Base-by-base conservation (phyloP, 1,140 invertebrate genomes). In the Cotesia vestalis region DNA sequence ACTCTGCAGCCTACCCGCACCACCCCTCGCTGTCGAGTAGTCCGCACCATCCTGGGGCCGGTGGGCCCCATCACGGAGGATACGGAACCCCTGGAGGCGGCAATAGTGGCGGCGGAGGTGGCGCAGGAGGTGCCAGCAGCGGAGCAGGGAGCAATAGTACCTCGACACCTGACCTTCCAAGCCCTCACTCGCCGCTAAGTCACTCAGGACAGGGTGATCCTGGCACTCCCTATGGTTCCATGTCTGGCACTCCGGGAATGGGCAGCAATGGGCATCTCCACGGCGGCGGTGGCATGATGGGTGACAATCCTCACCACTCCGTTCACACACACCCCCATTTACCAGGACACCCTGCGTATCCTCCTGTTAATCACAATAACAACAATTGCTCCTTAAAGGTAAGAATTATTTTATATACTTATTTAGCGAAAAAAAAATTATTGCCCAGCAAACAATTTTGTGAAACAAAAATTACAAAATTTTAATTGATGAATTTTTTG, bases 351-450 rank as follows among this genome's bases (percentile, higher is more conserved):
- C 83, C 83, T 64, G 82, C 82, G 61, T 86, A 85, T 69, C 84
- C 82, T 62, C 81, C 83, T 35, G 86, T 86, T 64, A 88, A 86
- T 77, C 86, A 86, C 77, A 87, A 86, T 46, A 46, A 46, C 74
- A 87, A 87, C 80, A 87, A 87, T 66, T 87, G 85, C 78, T 86
- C 85, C 53, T 78, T 87, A 70, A 87, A 87, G 83, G 85, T 87
- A 71, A 79, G 75, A 64, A 38, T 34, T 34, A 6, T 4, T 34
- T 27, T 27, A 27, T 27, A 2, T 27, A 3, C 27, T 27, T 27
- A 27, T 27, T 27, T 3, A 27, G 1, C 27, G 3, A 27, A 27
- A 27, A 27, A 2, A 27, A 27, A 27, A 27, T 27, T 1, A 27
- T 27, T 27, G 2, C 2, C 27, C 27, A 27, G 3, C 2, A 27